phyloP scores from a whole-genome alignment of 2,113 vertebrate species.

The Poeciliopsis prolifica region DNA sequence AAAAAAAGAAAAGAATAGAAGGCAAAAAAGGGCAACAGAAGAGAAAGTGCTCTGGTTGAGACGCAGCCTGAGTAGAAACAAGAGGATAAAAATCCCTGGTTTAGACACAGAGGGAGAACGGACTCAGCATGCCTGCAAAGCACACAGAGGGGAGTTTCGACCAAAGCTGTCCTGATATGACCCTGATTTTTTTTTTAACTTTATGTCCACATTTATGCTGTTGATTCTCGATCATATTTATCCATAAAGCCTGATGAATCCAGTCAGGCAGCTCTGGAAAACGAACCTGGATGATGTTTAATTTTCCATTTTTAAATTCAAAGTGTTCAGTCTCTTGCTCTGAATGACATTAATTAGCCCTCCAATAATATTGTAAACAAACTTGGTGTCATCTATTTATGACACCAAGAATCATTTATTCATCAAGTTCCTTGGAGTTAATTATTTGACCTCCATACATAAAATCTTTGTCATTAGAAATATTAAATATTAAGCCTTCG shows the following conservation, averaged over 20 bases:
- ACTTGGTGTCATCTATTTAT: too few relatives aligned
- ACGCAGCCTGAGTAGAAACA: constrained; percentile 68
- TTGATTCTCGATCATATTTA: background rate
- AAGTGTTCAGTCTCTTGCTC: too few relatives aligned
- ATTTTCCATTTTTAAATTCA: too few relatives aligned
- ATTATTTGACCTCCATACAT: too few relatives aligned
- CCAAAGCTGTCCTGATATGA: background rate
- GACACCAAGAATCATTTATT: too few relatives aligned
- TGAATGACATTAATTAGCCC: too few relatives aligned
- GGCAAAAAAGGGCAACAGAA: constrained; percentile 38
- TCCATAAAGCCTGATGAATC: background rate
- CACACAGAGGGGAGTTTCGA: constrained; percentile 16
- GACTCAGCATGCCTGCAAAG: constrained; percentile 63
- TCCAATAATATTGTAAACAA: too few relatives aligned
- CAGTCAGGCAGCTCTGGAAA: background rate
- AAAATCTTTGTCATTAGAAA: too few relatives aligned
- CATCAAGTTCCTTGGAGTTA: too few relatives aligned
- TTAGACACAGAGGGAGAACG: constrained; percentile 65
- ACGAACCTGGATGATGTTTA: background rate
- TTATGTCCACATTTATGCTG: background rate
- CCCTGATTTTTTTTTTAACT: background rate
- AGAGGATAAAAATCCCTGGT: constrained; percentile 65
- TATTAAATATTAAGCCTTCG: too few relatives aligned
- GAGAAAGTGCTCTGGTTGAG: constrained; percentile 60
- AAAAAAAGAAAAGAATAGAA: constrained; percentile 26